Conservation (phyloP, 2,888 invertebrate species). For the Drosophila longiperda region DNA sequence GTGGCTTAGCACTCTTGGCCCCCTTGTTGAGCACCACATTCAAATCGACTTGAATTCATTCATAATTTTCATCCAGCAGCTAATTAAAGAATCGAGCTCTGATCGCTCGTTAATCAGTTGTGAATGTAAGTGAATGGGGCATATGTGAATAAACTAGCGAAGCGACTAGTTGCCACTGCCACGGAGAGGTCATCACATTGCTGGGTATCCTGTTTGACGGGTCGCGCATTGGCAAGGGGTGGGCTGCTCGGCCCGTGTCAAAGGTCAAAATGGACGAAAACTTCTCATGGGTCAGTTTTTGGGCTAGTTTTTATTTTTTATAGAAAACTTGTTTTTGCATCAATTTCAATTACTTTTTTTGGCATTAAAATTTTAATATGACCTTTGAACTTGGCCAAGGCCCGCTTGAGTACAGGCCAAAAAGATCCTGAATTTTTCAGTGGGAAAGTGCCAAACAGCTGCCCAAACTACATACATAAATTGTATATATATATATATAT, state of each 20-base stretch:
- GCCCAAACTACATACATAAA: slow-evolving; percentile 15
- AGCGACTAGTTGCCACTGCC: slow-evolving; percentile 17
- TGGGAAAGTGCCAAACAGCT: slow-evolving; percentile 64
- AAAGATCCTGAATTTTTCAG: slow-evolving; percentile 39
- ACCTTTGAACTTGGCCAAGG: slow-evolving; percentile 72
- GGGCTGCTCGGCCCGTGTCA: slow-evolving; percentile 64
- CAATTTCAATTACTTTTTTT: slow-evolving; percentile 57
- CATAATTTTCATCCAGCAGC: slow-evolving; percentile 61
- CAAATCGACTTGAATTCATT: slow-evolving; percentile 58
- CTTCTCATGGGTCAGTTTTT: slow-evolving; percentile 75
- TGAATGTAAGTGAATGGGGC: slow-evolving; percentile 34
- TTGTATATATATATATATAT: background rate
- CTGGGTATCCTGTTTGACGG: slow-evolving; percentile 61
- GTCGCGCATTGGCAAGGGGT: slow-evolving; percentile 55
- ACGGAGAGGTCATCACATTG: background rate
- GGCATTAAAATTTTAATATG: slow-evolving; percentile 59
- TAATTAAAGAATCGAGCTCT: slow-evolving; percentile 80
- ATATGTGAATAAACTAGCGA: slow-evolving; percentile 24
- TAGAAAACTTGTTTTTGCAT: slow-evolving; percentile 66
- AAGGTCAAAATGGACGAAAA: slow-evolving; percentile 78
- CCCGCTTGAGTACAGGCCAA: slow-evolving; percentile 56
- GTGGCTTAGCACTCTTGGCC: slow-evolving; percentile 28
- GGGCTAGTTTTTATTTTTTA: slow-evolving; percentile 32
- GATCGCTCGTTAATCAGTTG: slow-evolving; percentile 63
- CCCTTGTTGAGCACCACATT: background rate